Evolutionary conservation across 2,888 invertebrate species (phyloP).

Genomic region (Vesta saturnalis): DNA sequence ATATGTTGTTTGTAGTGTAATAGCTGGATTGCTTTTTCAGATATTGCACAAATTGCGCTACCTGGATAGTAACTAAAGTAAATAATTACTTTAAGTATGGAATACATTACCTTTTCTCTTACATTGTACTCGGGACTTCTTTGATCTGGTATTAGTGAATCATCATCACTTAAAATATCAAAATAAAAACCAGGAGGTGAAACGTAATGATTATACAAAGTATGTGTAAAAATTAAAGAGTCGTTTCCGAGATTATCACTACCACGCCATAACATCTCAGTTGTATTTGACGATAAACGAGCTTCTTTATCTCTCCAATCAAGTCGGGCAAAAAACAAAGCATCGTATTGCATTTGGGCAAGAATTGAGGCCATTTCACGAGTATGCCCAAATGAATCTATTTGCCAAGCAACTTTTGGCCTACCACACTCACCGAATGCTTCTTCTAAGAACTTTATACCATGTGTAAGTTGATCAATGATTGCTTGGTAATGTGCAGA

Average conservation of each 20-base stretch:
- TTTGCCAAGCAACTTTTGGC: constrained; percentile 85
- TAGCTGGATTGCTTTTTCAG: constrained; percentile 65
- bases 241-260: constrained; percentile 63
- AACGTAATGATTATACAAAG: constrained; percentile 65
- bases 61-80: background rate
- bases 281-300: constrained; percentile 67
- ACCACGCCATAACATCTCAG: constrained; percentile 79
- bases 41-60: constrained; percentile 67
- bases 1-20: constrained; percentile 77
- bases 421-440: constrained; percentile 78
- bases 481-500: constrained; percentile 74
- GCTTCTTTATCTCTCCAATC: constrained; percentile 72
- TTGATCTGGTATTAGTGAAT: constrained; percentile 67
- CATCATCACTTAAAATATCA: constrained; percentile 67
- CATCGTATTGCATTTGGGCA: constrained; percentile 76
- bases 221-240: constrained; percentile 69
- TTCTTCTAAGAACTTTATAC: constrained; percentile 73
- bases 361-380: constrained; percentile 73
- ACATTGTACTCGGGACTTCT: constrained; percentile 67
- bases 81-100: background rate
- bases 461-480: constrained; percentile 78
- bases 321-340: constrained; percentile 75
- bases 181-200: constrained; percentile 72
- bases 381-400: constrained; percentile 87
- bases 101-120: constrained; percentile 49